Evolutionary conservation across 2,113 vertebrate species (phyloP), one percentile per base, ranked within the genome.

Genomic region (Scopus umbretta): DNA sequence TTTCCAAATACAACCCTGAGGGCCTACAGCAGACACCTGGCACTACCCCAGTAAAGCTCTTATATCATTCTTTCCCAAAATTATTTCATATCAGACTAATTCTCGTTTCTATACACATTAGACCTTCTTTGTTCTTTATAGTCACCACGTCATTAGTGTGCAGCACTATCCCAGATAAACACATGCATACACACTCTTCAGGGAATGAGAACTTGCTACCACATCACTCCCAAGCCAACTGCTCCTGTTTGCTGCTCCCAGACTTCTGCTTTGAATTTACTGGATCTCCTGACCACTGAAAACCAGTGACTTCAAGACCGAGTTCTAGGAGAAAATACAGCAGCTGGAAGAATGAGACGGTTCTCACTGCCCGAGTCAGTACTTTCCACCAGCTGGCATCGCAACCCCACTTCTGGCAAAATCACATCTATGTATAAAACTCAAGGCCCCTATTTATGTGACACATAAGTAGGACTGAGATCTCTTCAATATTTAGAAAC

Each of bases 101-200:
- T 55, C 53, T 42, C 38, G 43, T 80, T 70, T 65, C 38, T 32
- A 19, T 6, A 11, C 29, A 34, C 16, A 11, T 10, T 16, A 85
- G 62, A 18, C 61, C 17, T 8, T 5, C 80, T 73, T 40, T 79
- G 72, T 34, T 79, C 65, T 16, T 30, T 10, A 15, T 2, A 55
- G 14, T 34, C 45, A 27, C 79, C 55, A 47, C 59, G 53, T 32
- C 6, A 0, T 13, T 21, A 7, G n/a, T 3, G 49, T 6, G 20
- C 82, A 74, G 34, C 8, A 1, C 59, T 58, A 8, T 6, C 55
- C 68, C 52, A 40, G 43, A 26, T 3, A 4, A 53, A 32, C 7
- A 29, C 18, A 0, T 0, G 26, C 23, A 25, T 42, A 10, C 11
- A 3, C 21, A 1, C 8, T 53, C 30, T 65, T 56, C 4, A 6